Percentiles rank a stretch among this genome's conserved stretches.
Evolutionary conservation across 2,113 vertebrate genomes (phyloP).

Genomic region (Platichthys stellatus): DNA sequence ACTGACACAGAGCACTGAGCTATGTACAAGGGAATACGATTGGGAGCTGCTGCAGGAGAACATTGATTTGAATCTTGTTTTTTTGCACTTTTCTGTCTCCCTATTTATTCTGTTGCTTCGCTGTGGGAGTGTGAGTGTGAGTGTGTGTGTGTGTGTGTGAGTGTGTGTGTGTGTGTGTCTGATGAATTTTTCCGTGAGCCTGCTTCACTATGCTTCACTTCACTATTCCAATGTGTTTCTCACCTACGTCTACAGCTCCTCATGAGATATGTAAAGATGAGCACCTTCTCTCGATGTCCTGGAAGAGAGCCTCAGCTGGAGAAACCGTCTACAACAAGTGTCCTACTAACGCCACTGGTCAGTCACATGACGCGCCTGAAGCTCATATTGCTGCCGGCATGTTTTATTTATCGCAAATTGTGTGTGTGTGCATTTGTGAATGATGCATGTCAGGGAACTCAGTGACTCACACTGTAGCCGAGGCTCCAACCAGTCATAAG

Average conservation of each 20-base stretch:
- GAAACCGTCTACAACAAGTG: slow-evolving; percentile 98
- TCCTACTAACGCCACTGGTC: slow-evolving; percentile 95
- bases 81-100: slow-evolving; percentile 38
- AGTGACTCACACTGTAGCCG: neutral
- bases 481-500: neutral
- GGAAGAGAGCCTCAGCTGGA: slow-evolving; percentile 95
- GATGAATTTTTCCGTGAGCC: slow-evolving; percentile 14
- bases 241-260: slow-evolving; percentile 80
- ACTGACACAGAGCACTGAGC: slow-evolving; percentile 69
- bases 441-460: too few species aligned
- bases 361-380: slow-evolving; percentile 40
- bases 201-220: slow-evolving; percentile 22
- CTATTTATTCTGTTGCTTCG: slow-evolving; percentile 2
- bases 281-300: slow-evolving; percentile 89
- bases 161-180: slow-evolving; percentile 5
- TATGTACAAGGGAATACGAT: slow-evolving; percentile 67
- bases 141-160: slow-evolving; percentile 1
- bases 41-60: slow-evolving; percentile 61
- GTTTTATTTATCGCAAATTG: too few species aligned
- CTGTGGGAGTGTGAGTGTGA: neutral
- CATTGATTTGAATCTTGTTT: slow-evolving; percentile 71
- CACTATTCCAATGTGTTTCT: slow-evolving; percentile 36
- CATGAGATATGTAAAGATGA: slow-evolving; percentile 97
- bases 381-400: too few species aligned
- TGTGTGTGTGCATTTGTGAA: too few species aligned